Conservation (phyloP, 2,113 vertebrate genomes). For the Spizaetus ornatus region DNA sequence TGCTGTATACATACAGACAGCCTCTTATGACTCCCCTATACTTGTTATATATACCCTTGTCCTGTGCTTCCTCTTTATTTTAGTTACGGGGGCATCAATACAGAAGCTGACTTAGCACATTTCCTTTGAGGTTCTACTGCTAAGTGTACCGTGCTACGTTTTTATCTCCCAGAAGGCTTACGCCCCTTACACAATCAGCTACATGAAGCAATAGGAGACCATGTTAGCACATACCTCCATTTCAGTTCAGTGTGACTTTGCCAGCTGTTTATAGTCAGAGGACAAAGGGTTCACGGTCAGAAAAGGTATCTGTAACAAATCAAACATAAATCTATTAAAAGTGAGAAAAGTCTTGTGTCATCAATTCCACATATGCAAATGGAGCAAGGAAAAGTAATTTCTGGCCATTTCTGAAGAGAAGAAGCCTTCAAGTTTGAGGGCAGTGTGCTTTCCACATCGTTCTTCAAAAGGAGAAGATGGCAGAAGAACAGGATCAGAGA, state of each 20-base stretch:
- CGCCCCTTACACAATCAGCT: neutral
- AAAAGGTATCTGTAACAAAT: neutral
- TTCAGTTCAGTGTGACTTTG: neutral
- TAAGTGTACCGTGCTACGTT: neutral
- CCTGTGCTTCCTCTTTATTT: neutral
- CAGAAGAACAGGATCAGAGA: neutral
- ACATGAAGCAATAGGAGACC: rapidly evolving
- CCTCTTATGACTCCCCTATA: rapidly evolving
- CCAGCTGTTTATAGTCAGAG: neutral
- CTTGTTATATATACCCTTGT: too few species aligned
- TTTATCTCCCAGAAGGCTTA: neutral
- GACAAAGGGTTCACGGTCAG: neutral
- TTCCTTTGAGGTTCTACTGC: neutral
- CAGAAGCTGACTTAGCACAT: neutral
- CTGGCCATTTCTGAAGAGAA: neutral
- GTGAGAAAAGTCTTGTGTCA: neutral
- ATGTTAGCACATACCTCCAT: neutral
- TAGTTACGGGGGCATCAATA: rapidly evolving
- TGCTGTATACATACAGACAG: neutral
- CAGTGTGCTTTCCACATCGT: neutral
- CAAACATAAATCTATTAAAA: neutral
- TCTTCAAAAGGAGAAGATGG: neutral
- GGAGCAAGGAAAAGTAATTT: neutral
- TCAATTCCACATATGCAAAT: neutral
- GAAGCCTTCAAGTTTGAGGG: neutral